These are phyloP conservation scores for Venusia cambrica DNA, from an alignment of 2,888 invertebrate genomes.

Conservation along the genomic window DNA sequence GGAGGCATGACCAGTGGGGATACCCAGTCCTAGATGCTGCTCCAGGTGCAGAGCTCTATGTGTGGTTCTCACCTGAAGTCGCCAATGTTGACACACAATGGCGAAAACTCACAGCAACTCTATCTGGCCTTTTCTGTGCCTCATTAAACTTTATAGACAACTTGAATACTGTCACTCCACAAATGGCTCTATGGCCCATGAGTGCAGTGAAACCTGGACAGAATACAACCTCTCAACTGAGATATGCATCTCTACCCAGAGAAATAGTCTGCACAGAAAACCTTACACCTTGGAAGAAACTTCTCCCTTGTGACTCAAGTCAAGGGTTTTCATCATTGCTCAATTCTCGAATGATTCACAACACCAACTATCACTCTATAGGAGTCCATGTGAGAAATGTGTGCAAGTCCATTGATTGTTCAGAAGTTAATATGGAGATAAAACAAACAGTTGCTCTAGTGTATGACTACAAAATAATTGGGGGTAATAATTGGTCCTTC, in stretches of 20 bases:
- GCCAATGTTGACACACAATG: conserved; percentile 90
- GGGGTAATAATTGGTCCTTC: conserved; percentile 90
- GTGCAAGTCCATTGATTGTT: conserved; percentile 83
- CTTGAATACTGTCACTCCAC: conserved; percentile 91
- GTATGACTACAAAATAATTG: conserved; percentile 88
- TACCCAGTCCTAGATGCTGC: conserved; percentile 94
- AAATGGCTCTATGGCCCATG: conserved; percentile 89
- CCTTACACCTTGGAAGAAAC: conserved; percentile 98
- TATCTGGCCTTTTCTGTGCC: conserved; percentile 97
- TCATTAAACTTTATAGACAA: conserved; percentile 96
- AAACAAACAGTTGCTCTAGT: conserved; percentile 93
- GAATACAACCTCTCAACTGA: conserved; percentile 78
- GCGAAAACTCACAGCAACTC: conserved; percentile 92
- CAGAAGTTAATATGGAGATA: conserved; percentile 86
- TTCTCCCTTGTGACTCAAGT: conserved; percentile 96
- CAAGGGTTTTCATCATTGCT: conserved; percentile 93
- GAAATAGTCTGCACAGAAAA: conserved; percentile 99
- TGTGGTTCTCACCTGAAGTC: conserved; percentile 90
- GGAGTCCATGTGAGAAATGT: conserved; percentile 91
- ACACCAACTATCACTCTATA: conserved; percentile 95
- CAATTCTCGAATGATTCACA: conserved; percentile 94
- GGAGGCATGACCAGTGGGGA: conserved; percentile 97
- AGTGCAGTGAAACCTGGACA: conserved; percentile 79
- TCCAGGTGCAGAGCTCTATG: conserved; percentile 96
- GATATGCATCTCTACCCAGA: conserved; percentile 95